Evolutionary conservation across 92 coral and sea anemone species (phyloP).

Genomic region (Siderastrea radians): DNA sequence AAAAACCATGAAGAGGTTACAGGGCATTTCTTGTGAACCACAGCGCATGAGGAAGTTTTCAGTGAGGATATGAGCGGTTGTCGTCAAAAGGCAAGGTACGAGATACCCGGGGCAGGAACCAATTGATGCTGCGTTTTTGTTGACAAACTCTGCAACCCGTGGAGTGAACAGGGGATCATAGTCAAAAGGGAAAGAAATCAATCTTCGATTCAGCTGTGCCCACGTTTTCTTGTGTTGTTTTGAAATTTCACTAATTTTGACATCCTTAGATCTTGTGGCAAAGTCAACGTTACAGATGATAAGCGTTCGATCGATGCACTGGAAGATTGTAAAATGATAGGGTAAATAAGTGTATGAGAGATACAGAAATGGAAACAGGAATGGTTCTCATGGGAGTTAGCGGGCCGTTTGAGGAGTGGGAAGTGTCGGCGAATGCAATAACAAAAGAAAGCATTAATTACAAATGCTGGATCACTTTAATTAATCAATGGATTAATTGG

Average conservation of each 20-base stretch:
- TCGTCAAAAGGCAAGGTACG: conserved; percentile 52
- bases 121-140: conserved; percentile 45
- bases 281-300: too few relatives aligned
- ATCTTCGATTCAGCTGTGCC: conserved; percentile 54
- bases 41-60: conserved; percentile 28
- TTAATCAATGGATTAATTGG: too few relatives aligned
- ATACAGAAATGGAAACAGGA: too few relatives aligned
- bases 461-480: too few relatives aligned
- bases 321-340: not conserved
- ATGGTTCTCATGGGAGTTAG: too few relatives aligned
- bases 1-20: conserved; percentile 9
- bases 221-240: conserved; percentile 64
- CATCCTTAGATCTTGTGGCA: not conserved
- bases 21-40: conserved; percentile 26
- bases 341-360: too few relatives aligned
- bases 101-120: conserved; percentile 54
- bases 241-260: conserved; percentile 27
- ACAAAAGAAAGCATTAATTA: too few relatives aligned
- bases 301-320: too few relatives aligned
- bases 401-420: too few relatives aligned
- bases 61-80: conserved; percentile 43
- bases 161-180: conserved; percentile 47
- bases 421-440: too few relatives aligned
- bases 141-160: conserved; percentile 43
- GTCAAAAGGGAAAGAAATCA: conserved; percentile 52